Evolutionary conservation across 1,140 invertebrate species (phyloP).

Genomic region (Drosophila ambigua): DNA sequence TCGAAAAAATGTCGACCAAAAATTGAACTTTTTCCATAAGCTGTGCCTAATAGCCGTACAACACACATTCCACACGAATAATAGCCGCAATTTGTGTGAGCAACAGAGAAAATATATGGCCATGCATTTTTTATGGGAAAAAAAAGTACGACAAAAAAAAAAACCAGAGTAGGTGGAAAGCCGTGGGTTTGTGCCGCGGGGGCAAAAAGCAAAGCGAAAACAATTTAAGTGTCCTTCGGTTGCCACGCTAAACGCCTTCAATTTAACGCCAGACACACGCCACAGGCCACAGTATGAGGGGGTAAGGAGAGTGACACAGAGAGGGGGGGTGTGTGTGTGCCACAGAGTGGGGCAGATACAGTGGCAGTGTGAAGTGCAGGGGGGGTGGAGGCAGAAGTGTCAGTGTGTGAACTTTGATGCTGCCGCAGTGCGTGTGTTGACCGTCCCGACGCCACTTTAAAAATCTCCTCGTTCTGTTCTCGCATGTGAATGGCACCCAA

Average conservation of each 20-base stretch:
- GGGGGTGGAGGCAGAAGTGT: neutral
- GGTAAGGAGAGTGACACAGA: neutral
- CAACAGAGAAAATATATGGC: conserved; percentile 58
- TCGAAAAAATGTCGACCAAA: conserved; percentile 9
- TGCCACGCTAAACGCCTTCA: conserved; percentile 63
- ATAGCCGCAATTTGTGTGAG: conserved; percentile 47
- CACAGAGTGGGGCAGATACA: too few species aligned
- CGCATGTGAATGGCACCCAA: conserved; percentile 50
- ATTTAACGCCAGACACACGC: conserved; percentile 58
- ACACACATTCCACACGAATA: conserved; percentile 34
- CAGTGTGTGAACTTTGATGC: conserved; percentile 28
- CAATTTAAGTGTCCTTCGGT: conserved; percentile 60
- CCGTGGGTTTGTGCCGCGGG: conserved; percentile 2
- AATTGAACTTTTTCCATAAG: conserved; percentile 27
- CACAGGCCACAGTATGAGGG: conserved; percentile 5
- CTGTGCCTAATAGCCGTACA: conserved; percentile 34
- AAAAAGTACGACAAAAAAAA: conserved; percentile 24
- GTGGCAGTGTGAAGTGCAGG: neutral
- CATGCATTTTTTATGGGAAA: conserved; percentile 64
- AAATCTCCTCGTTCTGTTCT: conserved; percentile 33
- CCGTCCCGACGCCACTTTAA: conserved; percentile 49
- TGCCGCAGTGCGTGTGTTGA: conserved; percentile 53
- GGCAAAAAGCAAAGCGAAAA: conserved; percentile 49
- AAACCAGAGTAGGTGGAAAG: neutral
- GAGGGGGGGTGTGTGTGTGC: too few species aligned